Evolutionary conservation across 2,888 invertebrate species (phyloP), one percentile per base, ranked within the genome.

Genomic region (Coelogynopora nodosa): DNA sequence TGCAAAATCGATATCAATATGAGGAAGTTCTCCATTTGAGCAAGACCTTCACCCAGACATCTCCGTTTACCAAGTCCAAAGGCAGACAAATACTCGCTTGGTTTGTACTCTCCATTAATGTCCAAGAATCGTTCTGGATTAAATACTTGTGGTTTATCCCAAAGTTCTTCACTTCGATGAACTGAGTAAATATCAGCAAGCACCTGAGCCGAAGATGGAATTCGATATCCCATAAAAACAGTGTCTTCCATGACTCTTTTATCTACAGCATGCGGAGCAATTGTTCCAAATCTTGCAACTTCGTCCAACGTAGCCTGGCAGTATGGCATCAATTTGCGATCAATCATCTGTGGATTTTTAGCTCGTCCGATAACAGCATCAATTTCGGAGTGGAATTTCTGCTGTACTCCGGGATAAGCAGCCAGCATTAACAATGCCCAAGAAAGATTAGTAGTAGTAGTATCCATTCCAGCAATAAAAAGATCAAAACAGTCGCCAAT

Each of bases 391-490:
- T 29, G 18, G 10, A 85, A 0, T 23, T 26, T 67, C 18, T 82
- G 18, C 74, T 85, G 85, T 5, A 85, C 28, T 81, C 26, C 67
- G 27, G 67, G 26, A 27, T 85, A 67, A 82, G 23, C 0, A 30
- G 67, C 26, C 2, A 85, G 30, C 74, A 85, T 85, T 2, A 85
- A 2, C 26, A 67, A 5, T 18, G 31, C 30, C 85, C 85, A 85
- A 67, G 67, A 67, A 1, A 85, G 67, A 28, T 67, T 85, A 27
- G 67, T 67, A 28, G 85, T 85, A 23, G 85, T 85, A 0, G 85
- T 85, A 85, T 85, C 85, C 26, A 85, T 85, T 74, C 85, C 85
- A 67, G 85, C 85, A 0, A 30, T 26, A 23, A 67, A 85, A 10
- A 85, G 28, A 26, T 85, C 85, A 26, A 85, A 85, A 67, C 85